Conservation (phyloP, 2,113 vertebrate genomes). For the Herpailurus yagouaroundi region DNA sequence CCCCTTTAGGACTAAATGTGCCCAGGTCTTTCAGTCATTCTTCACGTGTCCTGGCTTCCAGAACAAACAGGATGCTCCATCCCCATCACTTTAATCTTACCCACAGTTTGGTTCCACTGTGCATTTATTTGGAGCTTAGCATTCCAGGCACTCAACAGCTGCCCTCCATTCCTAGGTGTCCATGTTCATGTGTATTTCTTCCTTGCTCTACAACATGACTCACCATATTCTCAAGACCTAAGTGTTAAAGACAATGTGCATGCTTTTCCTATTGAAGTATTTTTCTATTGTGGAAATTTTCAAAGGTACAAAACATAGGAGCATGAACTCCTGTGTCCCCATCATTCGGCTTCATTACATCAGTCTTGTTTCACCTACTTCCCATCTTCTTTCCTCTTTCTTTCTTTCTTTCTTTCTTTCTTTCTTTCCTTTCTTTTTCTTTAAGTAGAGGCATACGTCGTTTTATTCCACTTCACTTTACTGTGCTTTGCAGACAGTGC, state of each 20-base stretch:
- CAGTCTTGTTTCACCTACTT: background rate
- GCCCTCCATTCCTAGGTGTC: background rate
- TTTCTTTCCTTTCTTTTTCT: background rate
- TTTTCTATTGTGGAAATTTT: background rate
- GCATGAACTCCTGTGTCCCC: background rate
- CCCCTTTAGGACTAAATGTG: background rate
- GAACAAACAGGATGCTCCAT: background rate
- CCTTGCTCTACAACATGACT: background rate
- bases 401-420: background rate
- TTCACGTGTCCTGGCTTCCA: background rate
- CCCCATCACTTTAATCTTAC: background rate
- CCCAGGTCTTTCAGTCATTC: background rate
- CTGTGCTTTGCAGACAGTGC: no score
- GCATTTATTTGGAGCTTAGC: no score
- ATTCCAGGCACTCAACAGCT: accelerated
- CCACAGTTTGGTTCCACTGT: background rate
- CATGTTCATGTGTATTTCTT: background rate
- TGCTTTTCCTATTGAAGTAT: background rate
- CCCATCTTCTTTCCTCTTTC: background rate
- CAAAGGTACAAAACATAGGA: background rate
- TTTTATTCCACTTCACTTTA: no score
- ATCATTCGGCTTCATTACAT: background rate
- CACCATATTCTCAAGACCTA: background rate
- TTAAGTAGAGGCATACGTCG: background rate
- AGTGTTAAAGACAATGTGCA: background rate